Evolutionary conservation across 2,888 invertebrate species (phyloP).

Genomic region (Cylloceria caligata): DNA sequence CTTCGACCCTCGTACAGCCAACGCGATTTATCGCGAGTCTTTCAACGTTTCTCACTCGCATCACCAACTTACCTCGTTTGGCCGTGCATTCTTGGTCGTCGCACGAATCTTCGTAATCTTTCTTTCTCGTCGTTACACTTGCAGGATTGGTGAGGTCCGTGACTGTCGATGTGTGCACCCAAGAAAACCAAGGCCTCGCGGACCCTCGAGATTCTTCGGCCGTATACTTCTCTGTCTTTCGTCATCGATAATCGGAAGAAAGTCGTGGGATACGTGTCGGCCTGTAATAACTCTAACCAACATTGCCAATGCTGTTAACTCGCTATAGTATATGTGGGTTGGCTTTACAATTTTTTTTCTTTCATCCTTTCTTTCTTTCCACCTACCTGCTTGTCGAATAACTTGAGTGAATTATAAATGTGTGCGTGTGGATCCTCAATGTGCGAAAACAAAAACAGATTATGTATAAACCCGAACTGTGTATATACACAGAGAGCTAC

Average conservation of each 20-base stretch:
- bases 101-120: slow-evolving; percentile 9
- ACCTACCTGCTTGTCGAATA: neutral
- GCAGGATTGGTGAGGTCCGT: neutral
- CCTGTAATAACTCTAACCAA: slow-evolving; percentile 61
- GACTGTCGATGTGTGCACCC: neutral
- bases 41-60: neutral
- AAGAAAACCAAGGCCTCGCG: neutral
- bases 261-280: slow-evolving; percentile 47
- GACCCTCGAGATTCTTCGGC: neutral
- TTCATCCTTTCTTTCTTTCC: slow-evolving; percentile 11
- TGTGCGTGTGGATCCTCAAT: neutral
- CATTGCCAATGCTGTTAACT: slow-evolving; percentile 31
- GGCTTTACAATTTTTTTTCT: slow-evolving; percentile 2
- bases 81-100: neutral
- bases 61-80: neutral
- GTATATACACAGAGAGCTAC: slow-evolving; percentile 13
- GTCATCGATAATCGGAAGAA: slow-evolving; percentile 60
- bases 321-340: neutral
- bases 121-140: slow-evolving; percentile 19
- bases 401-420: slow-evolving; percentile 6
- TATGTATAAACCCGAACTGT: slow-evolving; percentile 34
- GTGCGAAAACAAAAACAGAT: slow-evolving; percentile 46
- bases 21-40: slow-evolving; percentile 45
- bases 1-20: slow-evolving; percentile 45
- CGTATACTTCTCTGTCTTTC: slow-evolving; percentile 19